A percentile compares a stretch with the other conserved stretches of the same genome.
Evolutionary conservation across 2,888 invertebrate species (phyloP).

Genomic region (Aleiodes alternator): DNA sequence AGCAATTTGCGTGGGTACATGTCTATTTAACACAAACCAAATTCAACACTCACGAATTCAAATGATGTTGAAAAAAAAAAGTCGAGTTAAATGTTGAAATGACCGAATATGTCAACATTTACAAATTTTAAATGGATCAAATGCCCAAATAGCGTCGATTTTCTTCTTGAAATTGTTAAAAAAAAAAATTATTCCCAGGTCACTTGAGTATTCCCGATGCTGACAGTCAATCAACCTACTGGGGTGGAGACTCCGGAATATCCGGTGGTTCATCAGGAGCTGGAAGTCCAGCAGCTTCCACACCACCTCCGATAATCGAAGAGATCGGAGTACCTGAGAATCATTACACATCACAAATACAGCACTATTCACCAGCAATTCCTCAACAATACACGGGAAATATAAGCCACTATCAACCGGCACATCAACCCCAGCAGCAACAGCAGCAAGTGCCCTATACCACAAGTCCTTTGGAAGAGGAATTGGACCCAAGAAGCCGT

Average conservation of each 20-base stretch:
- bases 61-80: too few species aligned
- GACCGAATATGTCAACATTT: too few species aligned
- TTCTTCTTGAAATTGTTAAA: too few species aligned
- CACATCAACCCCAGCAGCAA: slow-evolving; percentile 38
- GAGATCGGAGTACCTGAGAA: slow-evolving; percentile 70
- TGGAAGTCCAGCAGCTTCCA: slow-evolving; percentile 72
- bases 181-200: slow-evolving; percentile 50
- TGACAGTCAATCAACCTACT: slow-evolving; percentile 71
- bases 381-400: slow-evolving; percentile 55
- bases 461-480: slow-evolving; percentile 36
- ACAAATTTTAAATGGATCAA: too few species aligned
- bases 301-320: slow-evolving; percentile 70
- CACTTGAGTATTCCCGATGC: slow-evolving; percentile 62
- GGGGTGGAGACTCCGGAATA: slow-evolving; percentile 72
- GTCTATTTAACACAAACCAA: too few species aligned
- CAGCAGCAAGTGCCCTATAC: background rate
- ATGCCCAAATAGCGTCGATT: too few species aligned
- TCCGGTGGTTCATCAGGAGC: slow-evolving; percentile 73
- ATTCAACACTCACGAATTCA: too few species aligned
- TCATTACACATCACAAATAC: slow-evolving; percentile 61
- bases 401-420: slow-evolving; percentile 49
- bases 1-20: too few species aligned
- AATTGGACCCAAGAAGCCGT: slow-evolving; percentile 33
- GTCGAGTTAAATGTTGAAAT: too few species aligned
- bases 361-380: slow-evolving; percentile 59